These are phyloP conservation scores for Astreopora myriophthalma DNA, from an alignment of 64 coral and sea anemone species.

Conservation along the genomic window DNA sequence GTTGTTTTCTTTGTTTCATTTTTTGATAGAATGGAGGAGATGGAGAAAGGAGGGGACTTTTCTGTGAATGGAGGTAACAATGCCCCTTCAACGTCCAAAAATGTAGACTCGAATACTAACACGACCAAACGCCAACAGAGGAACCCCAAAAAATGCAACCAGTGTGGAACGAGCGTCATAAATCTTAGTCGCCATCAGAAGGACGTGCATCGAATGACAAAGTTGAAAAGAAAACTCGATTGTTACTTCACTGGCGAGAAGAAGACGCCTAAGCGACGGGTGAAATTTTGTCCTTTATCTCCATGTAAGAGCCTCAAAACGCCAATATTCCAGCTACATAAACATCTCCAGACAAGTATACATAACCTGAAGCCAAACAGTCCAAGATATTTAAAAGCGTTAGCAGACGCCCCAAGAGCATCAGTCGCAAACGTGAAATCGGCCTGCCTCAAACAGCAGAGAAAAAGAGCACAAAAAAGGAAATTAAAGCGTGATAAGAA, in stretches of 20 bases:
- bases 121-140: neutral
- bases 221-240: slow-evolving; percentile 33
- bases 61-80: too few species aligned
- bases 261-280: neutral
- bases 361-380: slow-evolving; percentile 42
- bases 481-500: too few species aligned
- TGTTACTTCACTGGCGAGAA: neutral
- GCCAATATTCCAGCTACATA: slow-evolving; percentile 34
- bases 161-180: slow-evolving; percentile 2
- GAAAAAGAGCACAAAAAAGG: too few species aligned
- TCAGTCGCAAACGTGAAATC: neutral
- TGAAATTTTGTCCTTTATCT: slow-evolving; percentile 45
- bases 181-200: slow-evolving; percentile 45
- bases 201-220: slow-evolving; percentile 29
- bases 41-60: too few species aligned
- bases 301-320: neutral
- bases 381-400: neutral
- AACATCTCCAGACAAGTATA: slow-evolving; percentile 41
- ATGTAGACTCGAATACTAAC: too few species aligned
- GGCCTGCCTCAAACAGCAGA: too few species aligned
- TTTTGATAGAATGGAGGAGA: too few species aligned
- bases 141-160: neutral
- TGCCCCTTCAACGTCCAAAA: too few species aligned
- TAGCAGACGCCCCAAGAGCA: slow-evolving; percentile 7
- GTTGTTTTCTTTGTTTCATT: too few species aligned